Base-by-base conservation (phyloP, 2,888 invertebrate genomes). In the Lypha dubia region DNA sequence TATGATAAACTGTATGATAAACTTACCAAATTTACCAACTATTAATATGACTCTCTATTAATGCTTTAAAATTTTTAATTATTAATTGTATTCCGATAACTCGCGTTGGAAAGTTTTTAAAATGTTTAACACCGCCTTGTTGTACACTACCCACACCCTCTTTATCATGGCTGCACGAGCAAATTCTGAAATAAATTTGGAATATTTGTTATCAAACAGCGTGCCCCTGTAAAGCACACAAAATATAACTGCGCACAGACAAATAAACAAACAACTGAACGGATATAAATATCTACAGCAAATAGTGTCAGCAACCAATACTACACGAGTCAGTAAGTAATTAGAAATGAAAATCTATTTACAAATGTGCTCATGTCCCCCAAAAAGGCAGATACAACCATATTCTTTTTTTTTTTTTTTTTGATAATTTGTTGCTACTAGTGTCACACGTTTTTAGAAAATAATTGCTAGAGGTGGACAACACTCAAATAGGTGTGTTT, bases 181-280 rank as follows among this genome's bases (percentile, higher is more conserved):
- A 60, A 51, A 58, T 35, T 53, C 35, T 58, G 28, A 51, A 77
- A 41, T 53, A 44, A 70, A 77, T 77, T 70, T 77, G 58, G 60
- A 8, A 53, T 63, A 71, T 56, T 79, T 63, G 35, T 53, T 79
- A 71, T 62, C 35, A 53, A 79, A 63, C 17, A 35, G 17, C 56
- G 35, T n/a, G n/a, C 63, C 35, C 62, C 79, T 32, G 51, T 71
- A 22, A 44, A 63, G 32, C 24, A 46, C 11, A 22, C 49, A 60
- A 68, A 60, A 60, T 51, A 49, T 51, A 41, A 38, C 53, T 38
- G 9, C 15, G 28, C 15, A 60, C 24, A 38, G 11, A 7, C 58
- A 35, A 49, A 28, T 20, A 67, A 49, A 60, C 28, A 60, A 67
- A 35, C 17, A 15, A 17, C 24, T 7, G 24, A 32, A 63, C 22